Evolutionary conservation across 2,888 invertebrate genomes (phyloP), one percentile per base, ranked within the genome.

Genomic region (Ophioninae sp.): DNA sequence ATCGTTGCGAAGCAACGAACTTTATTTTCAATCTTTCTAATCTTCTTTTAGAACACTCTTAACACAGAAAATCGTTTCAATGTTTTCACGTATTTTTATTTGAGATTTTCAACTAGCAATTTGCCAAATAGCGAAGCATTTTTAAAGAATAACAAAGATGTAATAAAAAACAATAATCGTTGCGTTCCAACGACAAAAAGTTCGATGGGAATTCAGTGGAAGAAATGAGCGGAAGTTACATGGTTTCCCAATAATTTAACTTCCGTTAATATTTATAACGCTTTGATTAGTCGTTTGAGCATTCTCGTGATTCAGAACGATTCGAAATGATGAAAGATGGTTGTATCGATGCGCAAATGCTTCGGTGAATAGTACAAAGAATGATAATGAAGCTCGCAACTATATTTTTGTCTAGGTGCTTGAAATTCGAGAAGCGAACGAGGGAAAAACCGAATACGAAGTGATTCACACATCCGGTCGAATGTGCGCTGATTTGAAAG

Each of bases 351-450:
- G 64, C 72, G 56, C 61, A 17, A 73, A 83, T 6, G 30, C 23
- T 58, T 85, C 71, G 59, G 79, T 76, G 83, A 39, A 85, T 72
- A 85, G 85, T 83, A 85, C 83, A 83, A 83, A 83, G 74, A 61
- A 80, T 81, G 44, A 71, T 75, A 65, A 74, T 82, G 64, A 58
- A 78, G 67, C 56, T 75, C 51, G 56, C 56, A 75, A 65, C 63
- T 63, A 23, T 73, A 41, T 30, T 73, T 59, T 30, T 69, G 23
- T 67, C 80, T 10, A 39, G 22, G 69, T 80, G 61, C 17, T 22
- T 22, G 37, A 59, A 74, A 30, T 68, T 68, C 10, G 17, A 64
- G 69, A 56, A 69, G 37, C 22, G 61, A 73, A 67, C 72, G 68
- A 75, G 65, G 39, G 63, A 80, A 39, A 13, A 17, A 17, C 0